Percentiles rank a stretch among this genome's conserved stretches.
phyloP scores from a whole-genome alignment of 2,797 vertebrate genomes.

The Borostomias antarcticus region DNA sequence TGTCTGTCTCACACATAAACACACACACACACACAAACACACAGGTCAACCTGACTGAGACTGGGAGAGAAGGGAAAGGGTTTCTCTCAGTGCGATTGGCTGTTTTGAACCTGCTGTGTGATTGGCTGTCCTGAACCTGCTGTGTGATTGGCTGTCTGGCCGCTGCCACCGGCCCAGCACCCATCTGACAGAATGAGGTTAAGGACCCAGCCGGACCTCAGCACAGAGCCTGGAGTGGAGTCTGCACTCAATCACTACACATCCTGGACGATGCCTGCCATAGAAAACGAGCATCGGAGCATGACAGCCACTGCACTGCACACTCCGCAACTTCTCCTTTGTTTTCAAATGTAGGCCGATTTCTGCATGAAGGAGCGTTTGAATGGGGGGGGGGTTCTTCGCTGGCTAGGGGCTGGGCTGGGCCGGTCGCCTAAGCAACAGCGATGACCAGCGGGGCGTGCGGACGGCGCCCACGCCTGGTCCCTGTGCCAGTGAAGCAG shows the following conservation, averaged over 20 bases:
- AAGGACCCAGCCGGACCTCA: conserved; percentile 40
- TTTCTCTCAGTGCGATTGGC: conserved; percentile 10
- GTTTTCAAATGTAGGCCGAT: neutral
- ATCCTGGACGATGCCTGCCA: neutral
- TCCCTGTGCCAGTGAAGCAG: conserved; percentile 55
- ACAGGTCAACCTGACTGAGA: no score
- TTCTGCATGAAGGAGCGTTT: neutral
- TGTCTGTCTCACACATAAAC: no score
- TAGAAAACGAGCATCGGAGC: neutral
- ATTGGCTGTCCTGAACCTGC: conserved; percentile 44
- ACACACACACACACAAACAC: no score
- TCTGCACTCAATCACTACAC: neutral
- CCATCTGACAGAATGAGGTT: conserved; percentile 67
- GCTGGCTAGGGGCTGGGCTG: conserved; percentile 48
- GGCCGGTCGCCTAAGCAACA: conserved; percentile 66
- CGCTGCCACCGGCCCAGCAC: conserved; percentile 37
- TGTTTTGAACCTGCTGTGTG: conserved; percentile 51
- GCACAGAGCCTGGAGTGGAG: neutral
- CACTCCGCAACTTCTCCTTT: neutral
- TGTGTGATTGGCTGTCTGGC: conserved; percentile 52
- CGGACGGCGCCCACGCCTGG: conserved; percentile 55
- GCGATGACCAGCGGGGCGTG: conserved; percentile 64
- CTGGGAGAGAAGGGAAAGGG: no score
- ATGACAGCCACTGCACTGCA: neutral
- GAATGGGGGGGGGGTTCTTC: conserved; percentile 28